phyloP scores from a whole-genome alignment of 2,113 vertebrate genomes.

The Saimiri boliviensis region DNA sequence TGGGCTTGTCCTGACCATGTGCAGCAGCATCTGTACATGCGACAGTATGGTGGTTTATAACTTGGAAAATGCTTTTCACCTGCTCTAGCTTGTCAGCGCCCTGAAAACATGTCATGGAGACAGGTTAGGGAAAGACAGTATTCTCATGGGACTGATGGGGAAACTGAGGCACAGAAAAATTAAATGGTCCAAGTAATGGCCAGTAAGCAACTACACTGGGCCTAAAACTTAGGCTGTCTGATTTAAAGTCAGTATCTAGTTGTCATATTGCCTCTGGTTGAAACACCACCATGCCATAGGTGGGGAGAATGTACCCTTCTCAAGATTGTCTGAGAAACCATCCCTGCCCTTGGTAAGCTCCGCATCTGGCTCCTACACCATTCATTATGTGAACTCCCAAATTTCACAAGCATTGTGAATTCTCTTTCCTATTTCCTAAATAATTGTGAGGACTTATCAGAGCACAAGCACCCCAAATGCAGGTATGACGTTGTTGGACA shows the following conservation, averaged over 20 bases:
- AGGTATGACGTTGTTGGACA: not conserved
- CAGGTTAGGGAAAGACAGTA: not conserved
- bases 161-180: not conserved
- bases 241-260: not conserved
- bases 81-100: not conserved
- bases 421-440: not conserved
- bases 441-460: not conserved
- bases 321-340: not conserved
- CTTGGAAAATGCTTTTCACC: not conserved
- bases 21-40: not conserved
- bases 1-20: not conserved
- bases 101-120: not conserved
- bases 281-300: not conserved
- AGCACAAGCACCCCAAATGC: not conserved
- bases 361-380: not conserved
- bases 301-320: not conserved
- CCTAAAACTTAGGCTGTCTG: not conserved
- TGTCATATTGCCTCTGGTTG: not conserved
- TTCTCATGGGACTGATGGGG: not conserved
- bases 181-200: not conserved
- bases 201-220: not conserved
- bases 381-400: not conserved
- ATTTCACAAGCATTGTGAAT: not conserved
- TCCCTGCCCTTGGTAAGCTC: not conserved
- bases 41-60: not conserved